Evolutionary conservation across 2,113 vertebrate species (phyloP), one percentile per base, ranked within the genome.

Genomic region (Coptodon rendalli): DNA sequence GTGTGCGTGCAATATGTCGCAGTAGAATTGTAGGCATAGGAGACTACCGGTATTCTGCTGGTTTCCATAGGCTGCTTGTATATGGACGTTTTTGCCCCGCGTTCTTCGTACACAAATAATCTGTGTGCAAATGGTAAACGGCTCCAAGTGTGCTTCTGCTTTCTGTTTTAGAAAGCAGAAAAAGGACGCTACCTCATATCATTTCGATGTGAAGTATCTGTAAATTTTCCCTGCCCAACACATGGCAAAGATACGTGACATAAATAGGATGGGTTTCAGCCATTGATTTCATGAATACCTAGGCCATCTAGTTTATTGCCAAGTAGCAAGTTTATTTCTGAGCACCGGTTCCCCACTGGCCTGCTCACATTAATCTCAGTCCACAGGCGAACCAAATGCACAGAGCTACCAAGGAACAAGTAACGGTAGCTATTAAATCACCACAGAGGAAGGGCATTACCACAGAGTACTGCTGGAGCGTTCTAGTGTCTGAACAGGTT

Each of bases 361-460:
- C 89, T 85, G 84, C 89, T 90, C 79, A 84, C 52, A 29, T 61
- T 86, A 78, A 91, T 91, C 87, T 88, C 81, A 79, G 88, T 89
- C 50, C 52, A 40, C 31, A 40, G 86, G 63, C 5, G 9, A 87
- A 86, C 87, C 63, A 89, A 91, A 93, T 79, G 34, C 90, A 81
- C 81, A 73, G 71, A 83, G 59, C 79, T 59, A 36, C 63, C 68
- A 43, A 85, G 83, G 54, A 90, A 83, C 92, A 92, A 88, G 92
- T 90, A 90, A 87, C 87, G 54, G 63, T 43, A 53, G 78, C 85
- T 88, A 84, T 86, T 91, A 91, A 92, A 81, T 88, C 78, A 78
- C 79, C 56, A 53, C 87, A 90, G 91, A 89, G 68, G 76, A 88
- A 61, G 85, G 48, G 45, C 73, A 89, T 88, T 82, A 88, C 53